Evolutionary conservation across 2,888 invertebrate species (phyloP), one percentile per base, ranked within the genome.

Genomic region (Brassicogethes aeneus): DNA sequence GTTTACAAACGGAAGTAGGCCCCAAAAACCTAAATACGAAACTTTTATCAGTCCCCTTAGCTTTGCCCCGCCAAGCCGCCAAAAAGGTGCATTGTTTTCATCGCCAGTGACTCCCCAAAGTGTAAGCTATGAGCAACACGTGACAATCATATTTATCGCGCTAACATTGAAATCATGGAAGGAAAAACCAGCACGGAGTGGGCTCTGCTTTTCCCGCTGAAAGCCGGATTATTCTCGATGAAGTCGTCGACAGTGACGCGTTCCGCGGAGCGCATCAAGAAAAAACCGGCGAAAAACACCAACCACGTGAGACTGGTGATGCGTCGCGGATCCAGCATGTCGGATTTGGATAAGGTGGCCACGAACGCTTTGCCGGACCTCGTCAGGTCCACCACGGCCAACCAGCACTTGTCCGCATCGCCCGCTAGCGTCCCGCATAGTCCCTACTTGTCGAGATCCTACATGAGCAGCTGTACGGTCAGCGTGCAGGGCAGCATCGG

Each of bases 281-380:
- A 61, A 42, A 23, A 23, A 23, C 23, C 30, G 14, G n/a, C 33
- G 10, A 23, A 10, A 38, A 30, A 40, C 30, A 8, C 40, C 43
- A 3, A 37, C 34, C 32, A 2, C n/a, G 16, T 16, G 8, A 68
- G 77, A 10, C n/a, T n/a, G n/a, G n/a, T n/a, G n/a, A 80, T 83
- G 50, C 75, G 83, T 3, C 73, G 84, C 1, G 81, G 83, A 0
- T 83, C 82, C 0, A 82, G 82, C 51, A 71, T 84, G 66, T 83
- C 83, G 2, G 83, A 85, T 54, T 70, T 85, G 56, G 82, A 83
- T 61, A 82, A 80, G 59, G 62, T 82, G 17, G 63, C 60, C 2
- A 34, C 53, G 2, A 50, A 46, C 10, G 52, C 56, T 1, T 47
- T 72, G 10, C 70, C 72, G 1, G 72, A 74, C 49, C 59, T 74